These are phyloP conservation scores for Coenonympha glycerion DNA, from an alignment of 2,888 invertebrate genomes.

Conservation along the genomic window DNA sequence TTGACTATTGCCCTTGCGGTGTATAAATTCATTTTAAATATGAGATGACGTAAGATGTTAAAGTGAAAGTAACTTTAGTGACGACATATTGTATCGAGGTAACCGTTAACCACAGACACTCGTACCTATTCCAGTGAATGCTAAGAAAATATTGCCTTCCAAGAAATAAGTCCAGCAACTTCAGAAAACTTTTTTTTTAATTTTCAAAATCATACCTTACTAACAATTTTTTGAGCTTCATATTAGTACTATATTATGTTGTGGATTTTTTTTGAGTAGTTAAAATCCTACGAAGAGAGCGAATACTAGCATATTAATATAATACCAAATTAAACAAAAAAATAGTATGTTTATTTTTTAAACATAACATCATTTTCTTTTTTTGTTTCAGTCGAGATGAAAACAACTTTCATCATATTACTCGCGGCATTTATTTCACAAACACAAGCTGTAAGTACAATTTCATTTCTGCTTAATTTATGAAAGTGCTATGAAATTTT, in stretches of 20 bases:
- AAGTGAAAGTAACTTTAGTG: conserved; percentile 19
- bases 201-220: not conserved
- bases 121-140: no score
- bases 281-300: no score
- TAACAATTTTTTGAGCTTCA: no score
- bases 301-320: not conserved
- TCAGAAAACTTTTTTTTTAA: no score
- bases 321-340: no score
- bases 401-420: conserved; percentile 22
- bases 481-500: no score
- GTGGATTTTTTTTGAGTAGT: no score
- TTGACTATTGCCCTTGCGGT: no score
- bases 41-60: conserved; percentile 15
- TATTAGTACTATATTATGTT: no score
- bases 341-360: not conserved
- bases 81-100: conserved; percentile 12
- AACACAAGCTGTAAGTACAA: conserved; percentile 31
- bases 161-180: no score
- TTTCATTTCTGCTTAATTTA: conserved; percentile 2
- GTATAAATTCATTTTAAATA: not conserved
- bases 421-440: conserved; percentile 26
- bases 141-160: conserved; percentile 2
- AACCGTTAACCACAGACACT: conserved; percentile 13
- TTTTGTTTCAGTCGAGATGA: conserved; percentile 33
- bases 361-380: not conserved